These are phyloP conservation scores for Seira musarum DNA, from an alignment of 2,888 invertebrate genomes.

Conservation along the genomic window DNA sequence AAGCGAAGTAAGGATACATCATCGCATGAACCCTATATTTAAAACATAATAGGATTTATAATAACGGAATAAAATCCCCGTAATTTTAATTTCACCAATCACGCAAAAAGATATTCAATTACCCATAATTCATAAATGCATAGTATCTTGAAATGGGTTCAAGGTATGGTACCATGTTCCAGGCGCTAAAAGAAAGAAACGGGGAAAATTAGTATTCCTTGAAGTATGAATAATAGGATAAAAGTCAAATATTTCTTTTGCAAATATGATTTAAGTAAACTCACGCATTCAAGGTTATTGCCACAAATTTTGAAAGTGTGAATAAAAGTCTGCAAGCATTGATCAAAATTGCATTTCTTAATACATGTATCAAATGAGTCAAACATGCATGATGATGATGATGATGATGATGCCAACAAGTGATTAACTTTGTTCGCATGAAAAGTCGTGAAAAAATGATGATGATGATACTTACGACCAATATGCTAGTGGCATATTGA, in stretches of 20 bases:
- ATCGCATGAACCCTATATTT: constrained; percentile 74
- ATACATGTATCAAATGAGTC: too few species aligned
- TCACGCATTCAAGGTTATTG: constrained; percentile 46
- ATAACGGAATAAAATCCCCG: too few species aligned
- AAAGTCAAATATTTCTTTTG: constrained; percentile 6
- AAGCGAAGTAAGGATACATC: constrained; percentile 93
- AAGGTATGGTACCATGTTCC: constrained; percentile 94
- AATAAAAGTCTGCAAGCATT: constrained; percentile 34
- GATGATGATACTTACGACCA: constrained; percentile 57
- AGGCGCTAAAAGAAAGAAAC: constrained; percentile 77
- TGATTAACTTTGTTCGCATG: too few species aligned
- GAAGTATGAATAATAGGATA: not conserved
- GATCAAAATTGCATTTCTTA: not conserved
- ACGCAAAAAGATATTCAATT: not conserved
- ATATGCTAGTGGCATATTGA: constrained; percentile 39
- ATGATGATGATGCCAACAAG: too few species aligned
- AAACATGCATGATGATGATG: too few species aligned
- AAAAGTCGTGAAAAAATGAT: too few species aligned
- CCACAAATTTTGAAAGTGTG: constrained; percentile 50
- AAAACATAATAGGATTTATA: too few species aligned
- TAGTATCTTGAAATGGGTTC: constrained; percentile 94
- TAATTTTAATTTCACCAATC: too few species aligned
- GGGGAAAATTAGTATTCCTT: not conserved
- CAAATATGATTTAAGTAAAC: constrained; percentile 17
- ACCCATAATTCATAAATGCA: constrained; percentile 95